phyloP scores from a whole-genome alignment of 2,113 vertebrate species.

The Hydropotes inermis region DNA sequence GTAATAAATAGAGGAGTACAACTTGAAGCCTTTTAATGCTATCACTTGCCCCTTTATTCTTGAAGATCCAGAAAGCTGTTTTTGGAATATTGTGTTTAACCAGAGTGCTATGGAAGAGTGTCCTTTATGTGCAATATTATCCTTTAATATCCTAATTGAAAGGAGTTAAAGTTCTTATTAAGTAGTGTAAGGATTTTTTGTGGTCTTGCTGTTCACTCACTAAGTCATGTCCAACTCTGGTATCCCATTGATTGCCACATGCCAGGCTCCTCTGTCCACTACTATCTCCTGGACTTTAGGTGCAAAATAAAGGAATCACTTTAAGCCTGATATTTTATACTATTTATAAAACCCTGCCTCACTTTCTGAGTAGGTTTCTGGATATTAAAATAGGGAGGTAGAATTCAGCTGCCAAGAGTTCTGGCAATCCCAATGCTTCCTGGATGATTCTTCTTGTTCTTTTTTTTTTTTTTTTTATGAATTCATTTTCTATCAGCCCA shows the following conservation, averaged over 20 bases:
- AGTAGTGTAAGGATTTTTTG: not conserved
- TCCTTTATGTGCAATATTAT: not conserved
- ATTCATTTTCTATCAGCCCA: not conserved
- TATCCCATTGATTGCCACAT: not conserved
- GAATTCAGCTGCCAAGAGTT: not conserved
- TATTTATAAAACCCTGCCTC: not conserved
- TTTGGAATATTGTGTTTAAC: not conserved
- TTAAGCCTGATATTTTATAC: not conserved
- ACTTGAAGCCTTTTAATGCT: not conserved
- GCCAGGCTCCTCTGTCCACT: not conserved
- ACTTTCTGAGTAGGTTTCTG: not conserved
- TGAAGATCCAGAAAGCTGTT: not conserved
- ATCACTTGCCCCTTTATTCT: not conserved
- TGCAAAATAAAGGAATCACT: not conserved
- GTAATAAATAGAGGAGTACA: not conserved
- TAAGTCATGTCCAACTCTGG: not conserved
- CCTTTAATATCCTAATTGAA: not conserved
- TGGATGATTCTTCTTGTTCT: not conserved
- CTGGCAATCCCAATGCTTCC: not conserved
- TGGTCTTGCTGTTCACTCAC: not conserved
- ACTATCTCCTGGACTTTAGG: not conserved
- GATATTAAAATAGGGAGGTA: not conserved
- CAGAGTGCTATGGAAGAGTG: not conserved
- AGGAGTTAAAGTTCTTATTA: not conserved
- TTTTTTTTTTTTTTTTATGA: not conserved